Conservation (phyloP, 2,113 vertebrate genomes). For the Patagioenas fasciata region DNA sequence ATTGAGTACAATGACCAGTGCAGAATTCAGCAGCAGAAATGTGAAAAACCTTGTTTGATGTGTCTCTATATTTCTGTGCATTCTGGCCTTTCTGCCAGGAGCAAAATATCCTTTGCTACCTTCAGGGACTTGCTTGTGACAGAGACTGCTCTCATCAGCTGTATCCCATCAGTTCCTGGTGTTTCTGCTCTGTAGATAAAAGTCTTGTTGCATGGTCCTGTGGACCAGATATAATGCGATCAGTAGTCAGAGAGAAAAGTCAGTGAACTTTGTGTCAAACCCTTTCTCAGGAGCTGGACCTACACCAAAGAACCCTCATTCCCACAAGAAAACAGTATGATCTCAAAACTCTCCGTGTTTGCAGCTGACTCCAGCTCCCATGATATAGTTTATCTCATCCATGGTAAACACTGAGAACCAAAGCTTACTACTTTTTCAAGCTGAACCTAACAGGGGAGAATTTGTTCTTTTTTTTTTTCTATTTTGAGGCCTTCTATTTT, state of each 20-base stretch:
- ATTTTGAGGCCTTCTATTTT: conserved; percentile 33
- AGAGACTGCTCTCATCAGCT: background rate
- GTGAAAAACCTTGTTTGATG: background rate
- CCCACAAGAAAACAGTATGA: background rate
- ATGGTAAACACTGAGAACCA: background rate
- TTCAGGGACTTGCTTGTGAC: background rate
- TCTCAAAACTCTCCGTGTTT: background rate
- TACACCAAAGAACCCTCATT: background rate
- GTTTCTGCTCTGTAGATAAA: background rate
- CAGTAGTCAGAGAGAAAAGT: background rate
- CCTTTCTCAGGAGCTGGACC: background rate
- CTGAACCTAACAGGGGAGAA: background rate
- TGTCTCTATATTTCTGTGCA: background rate
- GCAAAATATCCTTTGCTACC: background rate
- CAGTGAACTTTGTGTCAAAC: background rate
- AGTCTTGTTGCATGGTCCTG: background rate
- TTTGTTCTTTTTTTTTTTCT: background rate
- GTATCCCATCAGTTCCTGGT: background rate
- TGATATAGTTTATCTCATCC: background rate
- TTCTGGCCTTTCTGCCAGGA: background rate
- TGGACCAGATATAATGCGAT: background rate
- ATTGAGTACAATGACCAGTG: background rate
- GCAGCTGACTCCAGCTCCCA: accelerated
- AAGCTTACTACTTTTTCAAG: background rate
- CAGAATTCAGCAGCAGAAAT: background rate